Evolutionary conservation across 2,113 vertebrate species (phyloP).

Genomic region (Porphyrio hochstetteri): DNA sequence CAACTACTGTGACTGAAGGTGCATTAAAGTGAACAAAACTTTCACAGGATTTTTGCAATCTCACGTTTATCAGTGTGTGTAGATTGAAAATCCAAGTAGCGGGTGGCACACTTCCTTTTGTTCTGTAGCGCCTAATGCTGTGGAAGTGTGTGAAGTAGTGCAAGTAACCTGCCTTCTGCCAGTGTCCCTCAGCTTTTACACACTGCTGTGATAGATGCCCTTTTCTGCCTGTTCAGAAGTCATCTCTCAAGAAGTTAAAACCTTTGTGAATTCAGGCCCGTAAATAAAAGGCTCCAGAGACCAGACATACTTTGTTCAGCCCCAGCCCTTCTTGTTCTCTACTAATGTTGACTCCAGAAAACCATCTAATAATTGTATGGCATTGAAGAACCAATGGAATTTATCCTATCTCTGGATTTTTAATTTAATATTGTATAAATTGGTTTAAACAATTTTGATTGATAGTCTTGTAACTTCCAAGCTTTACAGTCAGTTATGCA

Average conservation of each 20-base stretch:
- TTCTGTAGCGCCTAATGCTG: not conserved
- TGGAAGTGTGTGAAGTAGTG: not conserved
- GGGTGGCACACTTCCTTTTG: not conserved
- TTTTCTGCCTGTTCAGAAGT: not conserved
- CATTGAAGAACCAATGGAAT: slow-evolving; percentile 42
- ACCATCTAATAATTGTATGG: slow-evolving; percentile 59
- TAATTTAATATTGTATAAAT: slow-evolving; percentile 58
- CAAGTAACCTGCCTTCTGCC: not conserved
- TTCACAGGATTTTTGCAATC: not conserved
- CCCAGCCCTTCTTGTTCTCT: not conserved
- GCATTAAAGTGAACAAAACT: not conserved
- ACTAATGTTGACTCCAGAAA: not conserved
- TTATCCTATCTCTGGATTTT: slow-evolving; percentile 62
- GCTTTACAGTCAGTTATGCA: not conserved
- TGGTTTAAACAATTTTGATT: slow-evolving; percentile 42
- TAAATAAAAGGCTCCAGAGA: slow-evolving; percentile 40
- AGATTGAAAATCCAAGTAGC: not conserved
- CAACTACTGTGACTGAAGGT: not conserved
- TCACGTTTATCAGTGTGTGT: not conserved
- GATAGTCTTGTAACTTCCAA: not conserved
- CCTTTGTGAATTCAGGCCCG: slow-evolving; percentile 1
- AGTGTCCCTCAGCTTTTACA: not conserved
- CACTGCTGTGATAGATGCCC: not conserved
- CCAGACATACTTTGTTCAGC: not conserved
- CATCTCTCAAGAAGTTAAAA: not conserved